Evolutionary conservation across 2,113 vertebrate genomes (phyloP), one percentile per base, ranked within the genome.

Genomic region (Xiphorhynchus elegans): DNA sequence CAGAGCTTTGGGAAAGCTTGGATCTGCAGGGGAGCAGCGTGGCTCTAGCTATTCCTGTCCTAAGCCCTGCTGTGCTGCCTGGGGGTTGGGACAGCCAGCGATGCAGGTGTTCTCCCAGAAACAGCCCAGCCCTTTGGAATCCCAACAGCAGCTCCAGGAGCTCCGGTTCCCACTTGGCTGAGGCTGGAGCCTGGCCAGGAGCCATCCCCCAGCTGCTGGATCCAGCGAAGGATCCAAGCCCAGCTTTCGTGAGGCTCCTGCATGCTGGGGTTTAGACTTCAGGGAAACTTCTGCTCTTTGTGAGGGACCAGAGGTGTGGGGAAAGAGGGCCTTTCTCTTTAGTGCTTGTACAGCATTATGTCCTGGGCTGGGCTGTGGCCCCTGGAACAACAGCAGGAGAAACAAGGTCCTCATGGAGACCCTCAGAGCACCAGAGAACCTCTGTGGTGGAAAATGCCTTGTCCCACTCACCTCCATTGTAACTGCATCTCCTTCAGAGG

Each of bases 381-480:
- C 53, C 68, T 42, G 79, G 46, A 70, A 79, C 7, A 87, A 67
- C 4, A 46, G 55, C 60, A 89, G 55, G 44, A 95, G 75, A 49
- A 91, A 13, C 23, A 8, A 28, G 13, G 40, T 55, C 62, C 13
- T 11, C 4, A 3, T 7, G 35, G 84, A 28, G 37, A 29, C 37
- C 50, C 50, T 33, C 29, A 35, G 56, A 0, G 23, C 17, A 24
- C 19, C 49, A 39, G 73, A 70, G 73, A 59, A 4, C 37, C 63
- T 67, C 31, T 14, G 10, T 6, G 49, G 17, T 28, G 52, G 26
- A 5, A 52, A 64, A 56, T 28, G 42, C 35, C 49, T 31, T 46
- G 10, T 13, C 23, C 33, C 42, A 24, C 12, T 53, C 10, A 0
- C 12, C 58, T 50, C 67, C 3, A 0, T 46, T 46, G 21, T 58